A percentile compares a stretch with the other conserved stretches of the same genome.
Evolutionary conservation across 2,888 invertebrate genomes (phyloP).

Genomic region (Sesamia inferens): DNA sequence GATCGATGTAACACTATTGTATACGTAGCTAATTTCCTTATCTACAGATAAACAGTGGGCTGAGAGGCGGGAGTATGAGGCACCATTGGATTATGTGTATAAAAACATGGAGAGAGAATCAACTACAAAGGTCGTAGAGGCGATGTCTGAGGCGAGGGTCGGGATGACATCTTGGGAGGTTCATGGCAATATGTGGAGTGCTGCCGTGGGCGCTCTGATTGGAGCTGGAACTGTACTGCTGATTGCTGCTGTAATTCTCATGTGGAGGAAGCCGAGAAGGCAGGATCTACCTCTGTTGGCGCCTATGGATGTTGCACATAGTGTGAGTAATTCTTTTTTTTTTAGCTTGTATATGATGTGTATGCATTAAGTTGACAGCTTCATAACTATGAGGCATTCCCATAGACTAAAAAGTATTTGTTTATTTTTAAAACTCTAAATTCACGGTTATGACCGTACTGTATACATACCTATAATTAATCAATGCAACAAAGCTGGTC

Average conservation of each 20-base stretch:
- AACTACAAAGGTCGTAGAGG: conserved; percentile 53
- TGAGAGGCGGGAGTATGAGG: conserved; percentile 75
- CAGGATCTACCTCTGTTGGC: conserved; percentile 77
- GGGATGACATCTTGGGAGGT: conserved; percentile 63
- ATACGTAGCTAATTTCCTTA: conserved; percentile 83
- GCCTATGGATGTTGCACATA: conserved; percentile 83
- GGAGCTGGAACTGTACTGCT: conserved; percentile 84
- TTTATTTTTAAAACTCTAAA: background rate
- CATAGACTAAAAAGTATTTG: background rate
- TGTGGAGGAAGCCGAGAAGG: conserved; percentile 80
- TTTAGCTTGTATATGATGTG: background rate
- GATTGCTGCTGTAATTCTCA: conserved; percentile 77
- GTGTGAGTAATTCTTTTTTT: conserved; percentile 73
- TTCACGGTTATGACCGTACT: too few relatives aligned
- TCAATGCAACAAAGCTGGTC: background rate
- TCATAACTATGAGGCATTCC: background rate
- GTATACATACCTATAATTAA: background rate
- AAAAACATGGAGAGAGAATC: conserved; percentile 57
- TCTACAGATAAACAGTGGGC: conserved; percentile 87
- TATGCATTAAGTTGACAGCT: background rate
- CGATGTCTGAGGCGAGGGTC: conserved; percentile 72
- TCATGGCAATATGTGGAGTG: conserved; percentile 81
- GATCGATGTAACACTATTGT: conserved; percentile 83
- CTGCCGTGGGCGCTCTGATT: conserved; percentile 80
- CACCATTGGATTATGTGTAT: conserved; percentile 73